Percentiles rank a stretch among this genome's conserved stretches.
phyloP scores from a whole-genome alignment of 2,113 vertebrate species.

The Triplophysa tibetana region DNA sequence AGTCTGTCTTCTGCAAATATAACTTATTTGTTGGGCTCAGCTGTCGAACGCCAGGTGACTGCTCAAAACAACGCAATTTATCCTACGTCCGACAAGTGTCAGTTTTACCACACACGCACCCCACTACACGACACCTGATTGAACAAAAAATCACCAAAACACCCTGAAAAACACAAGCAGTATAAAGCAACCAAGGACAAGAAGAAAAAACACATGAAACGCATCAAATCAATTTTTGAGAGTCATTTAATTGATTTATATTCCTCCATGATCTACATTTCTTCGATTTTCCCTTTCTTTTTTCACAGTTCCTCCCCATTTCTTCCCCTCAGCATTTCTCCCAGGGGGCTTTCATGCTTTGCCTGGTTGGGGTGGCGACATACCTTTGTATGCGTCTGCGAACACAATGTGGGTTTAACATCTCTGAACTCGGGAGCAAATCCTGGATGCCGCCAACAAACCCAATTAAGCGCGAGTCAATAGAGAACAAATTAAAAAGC shows the following conservation, averaged over 20 bases:
- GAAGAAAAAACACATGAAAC: slow-evolving; percentile 14
- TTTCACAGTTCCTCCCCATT: slow-evolving; percentile 30
- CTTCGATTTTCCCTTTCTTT: slow-evolving; percentile 12
- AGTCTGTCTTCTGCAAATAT: too few species aligned
- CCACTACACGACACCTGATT: too few species aligned
- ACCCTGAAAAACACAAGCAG: slow-evolving; percentile 9
- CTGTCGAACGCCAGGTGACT: too few species aligned
- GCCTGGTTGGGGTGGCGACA: slow-evolving; percentile 40
- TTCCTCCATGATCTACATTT: slow-evolving; percentile 29
- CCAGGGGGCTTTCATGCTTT: slow-evolving; percentile 47
- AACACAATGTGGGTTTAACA: slow-evolving; percentile 70
- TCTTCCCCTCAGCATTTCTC: slow-evolving; percentile 41
- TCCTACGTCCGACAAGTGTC: too few species aligned
- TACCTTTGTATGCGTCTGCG: slow-evolving; percentile 63
- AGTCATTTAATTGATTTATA: slow-evolving; percentile 51
- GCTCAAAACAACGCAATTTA: too few species aligned
- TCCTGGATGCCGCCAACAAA: slow-evolving; percentile 70
- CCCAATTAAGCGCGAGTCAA: slow-evolving; percentile 79
- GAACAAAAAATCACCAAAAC: not conserved
- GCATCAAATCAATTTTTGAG: slow-evolving; percentile 36
- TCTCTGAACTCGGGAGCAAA: slow-evolving; percentile 66
- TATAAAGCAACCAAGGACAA: slow-evolving; percentile 28
- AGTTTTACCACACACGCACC: too few species aligned
- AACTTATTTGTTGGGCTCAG: too few species aligned
- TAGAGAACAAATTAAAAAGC: slow-evolving; percentile 79